These are phyloP conservation scores for Barnardius zonarius DNA, from an alignment of 2,113 vertebrate genomes.

Conservation along the genomic window DNA sequence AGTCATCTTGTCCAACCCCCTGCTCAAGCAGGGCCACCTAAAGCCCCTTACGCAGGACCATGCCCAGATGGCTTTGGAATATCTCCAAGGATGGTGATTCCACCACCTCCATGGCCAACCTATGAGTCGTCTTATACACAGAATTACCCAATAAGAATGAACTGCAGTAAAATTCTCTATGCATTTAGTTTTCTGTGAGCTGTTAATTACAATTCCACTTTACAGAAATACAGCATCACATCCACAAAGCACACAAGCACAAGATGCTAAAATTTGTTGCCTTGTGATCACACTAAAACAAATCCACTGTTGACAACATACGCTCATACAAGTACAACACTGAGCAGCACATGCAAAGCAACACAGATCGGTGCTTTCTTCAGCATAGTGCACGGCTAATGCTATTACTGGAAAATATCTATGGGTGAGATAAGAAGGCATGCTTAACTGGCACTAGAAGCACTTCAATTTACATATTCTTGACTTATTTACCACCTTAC, in stretches of 20 bases:
- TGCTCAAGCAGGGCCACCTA: not conserved
- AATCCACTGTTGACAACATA: constrained; percentile 17
- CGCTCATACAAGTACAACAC: not conserved
- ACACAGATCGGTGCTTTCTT: not conserved
- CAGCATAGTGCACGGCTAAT: not conserved
- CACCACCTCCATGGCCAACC: not conserved
- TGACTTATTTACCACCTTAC: not conserved
- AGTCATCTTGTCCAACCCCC: not conserved
- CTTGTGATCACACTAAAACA: not conserved
- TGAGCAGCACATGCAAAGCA: not conserved
- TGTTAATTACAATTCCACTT: not conserved
- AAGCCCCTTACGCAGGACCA: not conserved
- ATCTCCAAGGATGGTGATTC: not conserved
- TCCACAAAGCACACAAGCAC: not conserved
- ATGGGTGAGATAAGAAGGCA: not conserved
- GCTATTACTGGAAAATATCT: not conserved
- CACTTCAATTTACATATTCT: not conserved
- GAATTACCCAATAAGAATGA: not conserved
- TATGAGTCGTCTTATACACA: not conserved
- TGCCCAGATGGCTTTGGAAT: accelerated
- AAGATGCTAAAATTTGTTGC: not conserved
- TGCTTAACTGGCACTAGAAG: not conserved
- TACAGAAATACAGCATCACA: not conserved
- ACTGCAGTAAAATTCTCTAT: not conserved
- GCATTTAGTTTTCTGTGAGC: not conserved